These are phyloP conservation scores for Drosophila cognata DNA, from an alignment of 2,888 invertebrate genomes.

Conservation along the genomic window DNA sequence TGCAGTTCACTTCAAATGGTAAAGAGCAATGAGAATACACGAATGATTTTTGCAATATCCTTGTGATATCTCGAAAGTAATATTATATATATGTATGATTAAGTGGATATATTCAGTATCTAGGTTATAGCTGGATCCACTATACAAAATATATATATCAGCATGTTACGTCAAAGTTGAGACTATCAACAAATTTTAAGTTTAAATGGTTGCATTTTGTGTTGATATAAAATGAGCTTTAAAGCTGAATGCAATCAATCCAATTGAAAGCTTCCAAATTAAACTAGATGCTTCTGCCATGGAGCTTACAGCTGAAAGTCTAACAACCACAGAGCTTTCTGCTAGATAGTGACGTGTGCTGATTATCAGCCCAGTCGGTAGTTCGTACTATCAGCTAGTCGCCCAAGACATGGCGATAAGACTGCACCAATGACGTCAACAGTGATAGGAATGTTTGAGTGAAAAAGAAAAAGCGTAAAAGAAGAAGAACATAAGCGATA, in stretches of 20 bases:
- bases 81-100: background rate
- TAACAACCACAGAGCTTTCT: background rate
- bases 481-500: slow-evolving; percentile 2
- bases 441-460: slow-evolving; percentile 35
- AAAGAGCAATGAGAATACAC: too few relatives aligned
- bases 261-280: background rate
- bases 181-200: background rate
- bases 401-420: slow-evolving; percentile 46
- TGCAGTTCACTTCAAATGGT: too few relatives aligned
- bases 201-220: background rate
- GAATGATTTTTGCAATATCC: too few relatives aligned
- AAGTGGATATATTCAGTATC: background rate
- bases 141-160: background rate
- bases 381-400: background rate
- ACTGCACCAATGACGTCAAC: slow-evolving; percentile 77
- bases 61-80: background rate
- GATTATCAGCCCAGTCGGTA: slow-evolving; percentile 13
- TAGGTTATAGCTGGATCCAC: background rate
- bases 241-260: background rate
- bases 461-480: slow-evolving; percentile 2
- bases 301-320: slow-evolving; percentile 1
- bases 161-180: background rate
- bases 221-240: background rate
- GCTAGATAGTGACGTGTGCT: slow-evolving; percentile 37
- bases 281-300: background rate